phyloP scores from a whole-genome alignment of 2,797 vertebrate genomes.

The Paratrypauchen microcephalus region DNA sequence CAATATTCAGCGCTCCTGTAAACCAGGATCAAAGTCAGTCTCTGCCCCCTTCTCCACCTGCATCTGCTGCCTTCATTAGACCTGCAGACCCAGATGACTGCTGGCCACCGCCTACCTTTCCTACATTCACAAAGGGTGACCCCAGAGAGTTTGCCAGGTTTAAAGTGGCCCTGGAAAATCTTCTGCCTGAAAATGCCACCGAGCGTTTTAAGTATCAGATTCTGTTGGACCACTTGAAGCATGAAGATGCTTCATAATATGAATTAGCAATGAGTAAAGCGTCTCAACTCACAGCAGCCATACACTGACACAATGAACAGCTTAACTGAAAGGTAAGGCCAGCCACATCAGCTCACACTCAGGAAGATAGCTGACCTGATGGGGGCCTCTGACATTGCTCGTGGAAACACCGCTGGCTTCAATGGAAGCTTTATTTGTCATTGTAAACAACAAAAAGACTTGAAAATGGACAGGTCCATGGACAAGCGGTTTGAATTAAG shows the following conservation, averaged over 20 bases:
- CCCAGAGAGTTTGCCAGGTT: background rate
- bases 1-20: too few relatives aligned
- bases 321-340: background rate
- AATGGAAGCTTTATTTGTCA: too few relatives aligned
- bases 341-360: background rate
- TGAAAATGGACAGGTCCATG: too few relatives aligned
- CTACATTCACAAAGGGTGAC: background rate
- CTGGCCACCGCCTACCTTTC: background rate
- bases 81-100: too few relatives aligned
- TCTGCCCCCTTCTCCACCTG: too few relatives aligned
- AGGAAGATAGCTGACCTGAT: conserved; percentile 1
- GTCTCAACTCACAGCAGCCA: background rate
- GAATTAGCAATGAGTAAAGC: too few relatives aligned
- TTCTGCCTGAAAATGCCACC: background rate
- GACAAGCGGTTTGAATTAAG: background rate
- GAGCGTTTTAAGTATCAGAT: conserved; percentile 6
- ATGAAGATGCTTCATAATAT: conserved; percentile 4
- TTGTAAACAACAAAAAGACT: too few relatives aligned
- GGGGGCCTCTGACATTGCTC: background rate
- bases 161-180: background rate
- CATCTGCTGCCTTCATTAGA: too few relatives aligned
- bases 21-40: too few relatives aligned
- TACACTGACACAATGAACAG: background rate
- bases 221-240: background rate
- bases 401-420: background rate